Base-by-base conservation (phyloP, 2,888 invertebrate genomes). In the Thereva unica region DNA sequence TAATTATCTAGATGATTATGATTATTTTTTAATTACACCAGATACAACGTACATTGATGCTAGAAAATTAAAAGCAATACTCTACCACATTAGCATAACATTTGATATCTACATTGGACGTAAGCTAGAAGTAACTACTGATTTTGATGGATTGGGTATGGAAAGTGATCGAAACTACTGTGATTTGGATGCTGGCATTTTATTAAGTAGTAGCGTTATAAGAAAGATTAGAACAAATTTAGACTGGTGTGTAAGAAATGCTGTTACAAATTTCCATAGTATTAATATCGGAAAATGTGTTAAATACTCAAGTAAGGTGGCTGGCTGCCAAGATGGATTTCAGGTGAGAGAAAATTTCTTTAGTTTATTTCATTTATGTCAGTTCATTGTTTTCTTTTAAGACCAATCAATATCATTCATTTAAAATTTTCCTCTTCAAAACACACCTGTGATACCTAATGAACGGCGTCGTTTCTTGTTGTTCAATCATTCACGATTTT, bases 201-300 rank as follows among this genome's bases (percentile, higher is more conserved):
- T 97, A 52, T 78, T 97, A 65, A 96, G 96, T 68, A 93, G 93
- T 82, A 91, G 92, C 0, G 88, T 96, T 45, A 84, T 97, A 74
- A 87, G 87, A 68, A 87, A 89, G 70, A 86, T 96, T 73, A 88
- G 90, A 74, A 84, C 83, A 50, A 88, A 90, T 78, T 82, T 95
- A 74, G 93, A 95, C 77, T 94, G 94, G 91, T 95, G 95, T 79
- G 91, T 93, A 23, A 89, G 89, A 71, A 93, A 93, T 81, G 89
- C 92, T 1, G 89, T 89, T 76, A 91, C 93, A 1, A 87, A 89
- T 70, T 89, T 88, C 73, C 90, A 92, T 76, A 91, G 91, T 78
- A 88, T 92, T 77, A 95, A 94, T 83, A 84, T 96, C 70, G 95
- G 95, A n/a, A 85, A 92, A 71, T 95, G 96, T 78, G 86, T 82